Percentiles rank a stretch among this genome's conserved stretches.
Evolutionary conservation across 2,888 invertebrate genomes (phyloP).

Genomic region (Tuberolachnus salignus): DNA sequence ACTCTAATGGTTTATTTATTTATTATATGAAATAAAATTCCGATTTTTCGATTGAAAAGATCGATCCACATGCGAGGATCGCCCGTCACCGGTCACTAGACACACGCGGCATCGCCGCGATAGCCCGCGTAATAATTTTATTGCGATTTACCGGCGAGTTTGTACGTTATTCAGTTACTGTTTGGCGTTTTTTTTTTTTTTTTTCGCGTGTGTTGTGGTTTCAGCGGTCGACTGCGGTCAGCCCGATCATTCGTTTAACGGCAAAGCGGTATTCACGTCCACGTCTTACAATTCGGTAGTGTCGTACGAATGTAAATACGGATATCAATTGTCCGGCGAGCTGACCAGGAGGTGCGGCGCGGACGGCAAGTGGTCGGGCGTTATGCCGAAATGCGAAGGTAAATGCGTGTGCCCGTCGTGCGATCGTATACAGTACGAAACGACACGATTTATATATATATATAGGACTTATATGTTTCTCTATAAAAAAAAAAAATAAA

Average conservation of each 20-base stretch:
- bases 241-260: constrained; percentile 89
- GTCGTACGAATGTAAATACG: constrained; percentile 93
- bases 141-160: not conserved
- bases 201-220: constrained; percentile 64
- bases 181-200: constrained; percentile 46
- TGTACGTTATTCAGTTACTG: constrained; percentile 49
- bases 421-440: no score
- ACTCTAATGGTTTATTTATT: no score
- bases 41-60: no score
- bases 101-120: not conserved
- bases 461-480: no score
- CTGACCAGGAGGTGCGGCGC: constrained; percentile 90
- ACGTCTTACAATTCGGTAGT: constrained; percentile 94
- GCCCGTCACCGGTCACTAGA: not conserved
- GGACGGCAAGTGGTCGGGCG: constrained; percentile 93
- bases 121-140: not conserved
- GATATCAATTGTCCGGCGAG: constrained; percentile 81
- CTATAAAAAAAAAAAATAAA: no score
- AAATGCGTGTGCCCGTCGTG: constrained; percentile 58
- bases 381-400: constrained; percentile 92
- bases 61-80: not conserved
- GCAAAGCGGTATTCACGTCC: constrained; percentile 90
- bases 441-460: no score
- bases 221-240: constrained; percentile 92
- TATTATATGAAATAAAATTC: no score